A percentile compares a stretch with the other conserved stretches of the same genome.
phyloP scores from a whole-genome alignment of 1,140 invertebrate genomes.

The Lasioglossum albipes region DNA sequence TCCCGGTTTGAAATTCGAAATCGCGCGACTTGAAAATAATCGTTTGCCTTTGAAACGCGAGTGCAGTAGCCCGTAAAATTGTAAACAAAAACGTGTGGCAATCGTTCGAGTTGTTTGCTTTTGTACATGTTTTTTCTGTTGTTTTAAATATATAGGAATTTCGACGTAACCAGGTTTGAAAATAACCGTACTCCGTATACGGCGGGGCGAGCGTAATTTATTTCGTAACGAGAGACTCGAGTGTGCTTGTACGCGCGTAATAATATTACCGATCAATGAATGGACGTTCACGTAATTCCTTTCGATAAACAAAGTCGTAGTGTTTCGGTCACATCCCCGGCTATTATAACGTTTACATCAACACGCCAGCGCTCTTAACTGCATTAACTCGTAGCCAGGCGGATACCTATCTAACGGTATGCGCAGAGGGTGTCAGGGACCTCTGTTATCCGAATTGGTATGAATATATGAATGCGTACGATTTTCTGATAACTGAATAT shows the following conservation, averaged over 20 bases:
- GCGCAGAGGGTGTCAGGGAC: no score
- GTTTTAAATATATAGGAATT: background rate
- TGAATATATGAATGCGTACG: no score
- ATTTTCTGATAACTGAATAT: no score
- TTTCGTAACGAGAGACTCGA: constrained; percentile 34
- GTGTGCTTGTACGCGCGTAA: constrained; percentile 30
- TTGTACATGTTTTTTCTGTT: background rate
- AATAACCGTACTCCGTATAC: constrained; percentile 23
- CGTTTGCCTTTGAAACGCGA: background rate
- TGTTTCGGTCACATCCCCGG: constrained; percentile 15
- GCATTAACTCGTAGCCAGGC: constrained; percentile 1
- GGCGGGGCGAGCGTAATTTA: constrained; percentile 30
- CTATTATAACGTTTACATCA: constrained; percentile 12
- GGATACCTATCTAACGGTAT: background rate
- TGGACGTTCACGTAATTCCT: constrained; percentile 42
- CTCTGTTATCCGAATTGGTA: no score
- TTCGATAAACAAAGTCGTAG: constrained; percentile 33
- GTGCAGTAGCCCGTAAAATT: background rate
- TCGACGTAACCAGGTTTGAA: constrained; percentile 3
- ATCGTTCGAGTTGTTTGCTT: background rate
- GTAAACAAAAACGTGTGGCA: background rate
- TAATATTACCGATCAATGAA: constrained; percentile 45
- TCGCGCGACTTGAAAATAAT: background rate
- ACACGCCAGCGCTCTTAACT: background rate
- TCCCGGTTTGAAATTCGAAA: constrained; percentile 2